phyloP scores from a whole-genome alignment of 1,140 invertebrate genomes.

The Heterodera carotae region DNA sequence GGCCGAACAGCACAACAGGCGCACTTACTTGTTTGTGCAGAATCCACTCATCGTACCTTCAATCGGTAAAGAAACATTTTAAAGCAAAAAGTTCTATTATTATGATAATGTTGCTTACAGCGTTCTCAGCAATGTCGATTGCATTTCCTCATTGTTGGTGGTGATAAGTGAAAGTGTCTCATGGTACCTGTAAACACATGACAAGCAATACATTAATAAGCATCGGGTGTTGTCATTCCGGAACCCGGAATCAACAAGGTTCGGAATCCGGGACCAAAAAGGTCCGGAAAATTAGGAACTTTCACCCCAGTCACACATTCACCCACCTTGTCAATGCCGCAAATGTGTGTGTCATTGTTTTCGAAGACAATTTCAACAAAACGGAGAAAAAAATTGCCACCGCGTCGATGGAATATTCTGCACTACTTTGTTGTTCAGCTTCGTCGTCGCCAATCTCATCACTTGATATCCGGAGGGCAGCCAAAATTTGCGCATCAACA shows the following conservation, averaged over 20 bases:
- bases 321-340: constrained; percentile 87
- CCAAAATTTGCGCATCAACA: constrained; percentile 84
- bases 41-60: constrained; percentile 82
- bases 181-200: constrained; percentile 78
- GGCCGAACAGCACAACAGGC: too few species aligned
- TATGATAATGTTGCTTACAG: constrained; percentile 69
- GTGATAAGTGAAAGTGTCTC: constrained; percentile 79
- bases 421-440: constrained; percentile 11
- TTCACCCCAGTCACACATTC: too few species aligned
- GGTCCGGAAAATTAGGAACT: constrained; percentile 9
- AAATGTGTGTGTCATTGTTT: constrained; percentile 96
- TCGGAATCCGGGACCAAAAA: background rate
- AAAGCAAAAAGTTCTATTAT: background rate
- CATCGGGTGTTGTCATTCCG: too few species aligned
- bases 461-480: constrained; percentile 71
- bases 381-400: constrained; percentile 96
- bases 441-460: constrained; percentile 7
- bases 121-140: constrained; percentile 88
- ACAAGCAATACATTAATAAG: too few species aligned
- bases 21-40: constrained; percentile 84
- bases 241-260: too few species aligned
- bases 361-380: constrained; percentile 85
- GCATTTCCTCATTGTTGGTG: constrained; percentile 80
- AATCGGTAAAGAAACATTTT: background rate
- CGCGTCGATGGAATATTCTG: constrained; percentile 68